Conservation (phyloP, 2,797 vertebrate genomes). For the Centropyge bicolor region DNA sequence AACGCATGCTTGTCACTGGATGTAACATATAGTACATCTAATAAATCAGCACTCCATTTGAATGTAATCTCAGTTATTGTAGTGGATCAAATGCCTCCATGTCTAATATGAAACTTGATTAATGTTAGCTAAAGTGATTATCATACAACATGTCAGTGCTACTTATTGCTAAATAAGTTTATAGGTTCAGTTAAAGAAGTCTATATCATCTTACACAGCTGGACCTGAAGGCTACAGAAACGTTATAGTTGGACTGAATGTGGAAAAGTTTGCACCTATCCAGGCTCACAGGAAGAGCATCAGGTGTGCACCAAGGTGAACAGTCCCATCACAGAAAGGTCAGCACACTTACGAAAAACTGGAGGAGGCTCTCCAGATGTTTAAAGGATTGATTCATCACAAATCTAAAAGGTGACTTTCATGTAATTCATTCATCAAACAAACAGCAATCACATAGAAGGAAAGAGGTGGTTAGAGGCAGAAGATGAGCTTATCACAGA, state of each 20-base stretch:
- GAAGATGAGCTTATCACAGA: background rate
- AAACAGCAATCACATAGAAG: background rate
- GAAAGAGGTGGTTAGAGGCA: background rate
- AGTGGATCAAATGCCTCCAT: background rate
- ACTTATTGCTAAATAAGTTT: background rate
- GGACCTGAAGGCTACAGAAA: background rate
- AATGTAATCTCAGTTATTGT: background rate
- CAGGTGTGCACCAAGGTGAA: conserved; percentile 9
- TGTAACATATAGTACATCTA: too few relatives aligned
- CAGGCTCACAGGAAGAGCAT: background rate
- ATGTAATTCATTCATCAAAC: too few relatives aligned
- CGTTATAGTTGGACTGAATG: background rate
- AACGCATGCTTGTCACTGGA: background rate
- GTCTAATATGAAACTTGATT: background rate
- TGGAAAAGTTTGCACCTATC: background rate
- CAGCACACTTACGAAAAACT: background rate
- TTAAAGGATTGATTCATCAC: background rate
- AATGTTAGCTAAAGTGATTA: background rate
- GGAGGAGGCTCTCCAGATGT: background rate
- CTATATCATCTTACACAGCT: background rate
- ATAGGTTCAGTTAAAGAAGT: background rate
- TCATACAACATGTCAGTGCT: background rate
- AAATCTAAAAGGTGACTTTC: background rate
- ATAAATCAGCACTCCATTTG: background rate
- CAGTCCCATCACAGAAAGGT: background rate